Conservation (phyloP, 2,888 invertebrate genomes). For the Maniola hyperantus region DNA sequence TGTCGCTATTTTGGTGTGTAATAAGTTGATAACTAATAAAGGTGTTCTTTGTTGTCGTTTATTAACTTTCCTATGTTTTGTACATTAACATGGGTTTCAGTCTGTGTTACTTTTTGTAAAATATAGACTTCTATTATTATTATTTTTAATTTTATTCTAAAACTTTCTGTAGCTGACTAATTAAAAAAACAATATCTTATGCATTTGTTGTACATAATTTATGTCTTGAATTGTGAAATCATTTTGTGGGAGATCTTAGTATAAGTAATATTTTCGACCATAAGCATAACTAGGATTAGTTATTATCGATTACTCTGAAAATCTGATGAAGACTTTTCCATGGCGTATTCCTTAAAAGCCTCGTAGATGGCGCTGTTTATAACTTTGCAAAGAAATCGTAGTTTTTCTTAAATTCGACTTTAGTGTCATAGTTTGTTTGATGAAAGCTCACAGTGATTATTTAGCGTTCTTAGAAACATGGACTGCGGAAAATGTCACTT, state of each 20-base stretch:
- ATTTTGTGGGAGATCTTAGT: conserved; percentile 1
- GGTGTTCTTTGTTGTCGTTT: neutral
- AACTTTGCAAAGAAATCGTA: too few species aligned
- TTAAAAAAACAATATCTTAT: neutral
- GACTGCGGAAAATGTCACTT: too few species aligned
- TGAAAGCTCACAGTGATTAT: too few species aligned
- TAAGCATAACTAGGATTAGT: conserved; percentile 10
- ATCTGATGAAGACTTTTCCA: neutral
- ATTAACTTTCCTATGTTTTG: neutral
- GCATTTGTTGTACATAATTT: conserved; percentile 18
- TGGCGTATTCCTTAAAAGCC: neutral
- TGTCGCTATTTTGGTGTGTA: conserved; percentile 26
- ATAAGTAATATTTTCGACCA: conserved; percentile 3
- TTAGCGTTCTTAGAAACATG: too few species aligned
- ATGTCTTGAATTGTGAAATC: conserved; percentile 8
- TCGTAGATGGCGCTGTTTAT: too few species aligned
- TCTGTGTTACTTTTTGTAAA: conserved; percentile 21
- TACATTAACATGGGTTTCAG: conserved; percentile 22
- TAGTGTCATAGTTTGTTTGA: too few species aligned
- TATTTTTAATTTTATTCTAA: neutral
- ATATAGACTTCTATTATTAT: conserved; percentile 6
- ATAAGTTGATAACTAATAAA: neutral
- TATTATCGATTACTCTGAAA: neutral
- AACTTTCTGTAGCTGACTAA: neutral
- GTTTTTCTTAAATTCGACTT: too few species aligned